A percentile compares a stretch with the other conserved stretches of the same genome.
phyloP scores from a whole-genome alignment of 2,888 invertebrate species.

The Bombylius major region DNA sequence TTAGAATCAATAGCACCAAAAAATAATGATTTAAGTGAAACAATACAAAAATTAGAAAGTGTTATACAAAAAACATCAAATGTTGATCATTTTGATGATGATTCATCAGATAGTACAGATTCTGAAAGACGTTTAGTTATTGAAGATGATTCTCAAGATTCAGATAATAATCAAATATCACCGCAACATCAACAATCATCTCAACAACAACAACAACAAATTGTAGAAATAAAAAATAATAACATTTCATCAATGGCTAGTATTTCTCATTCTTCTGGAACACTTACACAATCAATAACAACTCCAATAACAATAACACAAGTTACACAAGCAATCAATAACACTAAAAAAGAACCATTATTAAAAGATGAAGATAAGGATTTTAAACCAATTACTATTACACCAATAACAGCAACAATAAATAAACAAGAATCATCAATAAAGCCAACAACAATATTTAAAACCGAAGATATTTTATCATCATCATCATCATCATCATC shows the following conservation, averaged over 20 bases:
- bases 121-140: slow-evolving; percentile 50
- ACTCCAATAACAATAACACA: no score
- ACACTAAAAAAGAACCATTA: neutral
- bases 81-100: slow-evolving; percentile 38
- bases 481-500: no score
- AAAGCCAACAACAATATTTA: neutral
- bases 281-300: neutral
- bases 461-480: neutral
- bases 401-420: slow-evolving; percentile 1
- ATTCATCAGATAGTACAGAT: slow-evolving; percentile 50
- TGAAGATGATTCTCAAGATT: slow-evolving; percentile 36
- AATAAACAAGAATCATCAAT: slow-evolving; percentile 14
- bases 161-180: slow-evolving; percentile 17
- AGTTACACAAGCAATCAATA: neutral
- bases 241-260: neutral
- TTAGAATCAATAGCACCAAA: slow-evolving; percentile 35
- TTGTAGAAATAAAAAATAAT: neutral
- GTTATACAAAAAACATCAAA: slow-evolving; percentile 21
- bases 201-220: neutral
- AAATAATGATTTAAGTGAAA: slow-evolving; percentile 48
- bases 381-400: neutral
- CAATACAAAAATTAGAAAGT: slow-evolving; percentile 46
- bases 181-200: no score
- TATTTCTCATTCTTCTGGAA: neutral
- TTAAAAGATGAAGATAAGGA: neutral